These are phyloP conservation scores for Nettapus auritus DNA, from an alignment of 2,113 vertebrate species.

Conservation along the genomic window DNA sequence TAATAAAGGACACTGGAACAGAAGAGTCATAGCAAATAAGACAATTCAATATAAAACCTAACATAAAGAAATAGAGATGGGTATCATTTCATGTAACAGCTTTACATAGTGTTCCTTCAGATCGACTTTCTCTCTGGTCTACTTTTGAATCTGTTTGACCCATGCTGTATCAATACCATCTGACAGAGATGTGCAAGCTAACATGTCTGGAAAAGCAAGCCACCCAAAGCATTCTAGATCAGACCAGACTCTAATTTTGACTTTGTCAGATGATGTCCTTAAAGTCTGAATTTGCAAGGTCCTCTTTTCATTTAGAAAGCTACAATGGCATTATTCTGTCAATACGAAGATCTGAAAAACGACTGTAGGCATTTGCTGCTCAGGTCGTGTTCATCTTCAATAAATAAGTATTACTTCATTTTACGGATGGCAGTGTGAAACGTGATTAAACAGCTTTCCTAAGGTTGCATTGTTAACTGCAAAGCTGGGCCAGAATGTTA, in stretches of 20 bases:
- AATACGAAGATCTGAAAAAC: neutral
- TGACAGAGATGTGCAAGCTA: neutral
- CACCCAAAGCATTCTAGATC: neutral
- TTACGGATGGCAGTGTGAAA: neutral
- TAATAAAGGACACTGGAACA: neutral
- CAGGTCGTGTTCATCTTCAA: neutral
- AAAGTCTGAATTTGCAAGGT: neutral
- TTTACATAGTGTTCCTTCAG: neutral
- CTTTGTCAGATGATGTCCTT: neutral
- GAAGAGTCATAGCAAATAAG: neutral
- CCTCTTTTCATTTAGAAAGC: neutral
- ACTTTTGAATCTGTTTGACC: neutral
- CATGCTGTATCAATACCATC: neutral
- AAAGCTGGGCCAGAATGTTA: neutral
- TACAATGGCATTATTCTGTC: neutral
- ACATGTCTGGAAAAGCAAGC: neutral
- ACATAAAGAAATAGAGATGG: neutral
- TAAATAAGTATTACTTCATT: neutral
- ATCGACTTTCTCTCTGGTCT: neutral
- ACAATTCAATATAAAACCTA: neutral
- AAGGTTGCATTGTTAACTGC: neutral
- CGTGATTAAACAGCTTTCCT: neutral
- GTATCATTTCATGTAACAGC: neutral
- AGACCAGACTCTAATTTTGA: neutral
- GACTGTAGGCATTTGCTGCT: neutral